Evolutionary conservation across 1,140 invertebrate species (phyloP).

Genomic region (Drosophila pseudoananassae): DNA sequence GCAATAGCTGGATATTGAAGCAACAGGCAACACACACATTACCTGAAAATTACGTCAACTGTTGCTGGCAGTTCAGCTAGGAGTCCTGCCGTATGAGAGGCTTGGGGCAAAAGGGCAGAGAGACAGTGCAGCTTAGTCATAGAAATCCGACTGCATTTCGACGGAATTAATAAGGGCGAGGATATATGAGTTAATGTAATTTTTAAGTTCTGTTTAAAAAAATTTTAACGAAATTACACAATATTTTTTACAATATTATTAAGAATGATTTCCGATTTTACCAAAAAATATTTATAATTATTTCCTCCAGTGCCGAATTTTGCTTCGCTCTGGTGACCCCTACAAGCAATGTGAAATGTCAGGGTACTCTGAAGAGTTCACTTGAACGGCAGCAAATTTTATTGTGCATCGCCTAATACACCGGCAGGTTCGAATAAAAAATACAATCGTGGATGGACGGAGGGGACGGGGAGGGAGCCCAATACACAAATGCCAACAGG

Average conservation of each 20-base stretch:
- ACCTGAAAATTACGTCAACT: constrained; percentile 79
- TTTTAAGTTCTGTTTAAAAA: too few species aligned
- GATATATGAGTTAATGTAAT: too few species aligned
- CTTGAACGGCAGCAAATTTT: constrained; percentile 51
- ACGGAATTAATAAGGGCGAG: constrained; percentile 31
- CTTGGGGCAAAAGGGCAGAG: neutral
- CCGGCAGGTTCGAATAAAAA: neutral
- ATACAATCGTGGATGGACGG: neutral
- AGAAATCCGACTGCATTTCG: neutral
- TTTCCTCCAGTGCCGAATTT: constrained; percentile 9
- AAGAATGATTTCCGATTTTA: too few species aligned
- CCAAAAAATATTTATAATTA: neutral
- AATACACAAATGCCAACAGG: constrained; percentile 65
- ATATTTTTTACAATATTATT: neutral
- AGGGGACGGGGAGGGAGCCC: neutral
- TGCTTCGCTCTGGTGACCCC: constrained; percentile 49
- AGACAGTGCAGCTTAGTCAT: neutral
- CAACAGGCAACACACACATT: constrained; percentile 65
- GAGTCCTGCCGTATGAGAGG: neutral
- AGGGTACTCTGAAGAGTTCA: constrained; percentile 74
- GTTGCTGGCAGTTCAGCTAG: constrained; percentile 18
- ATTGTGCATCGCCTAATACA: constrained; percentile 20
- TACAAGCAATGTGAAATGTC: constrained; percentile 63
- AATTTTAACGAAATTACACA: neutral
- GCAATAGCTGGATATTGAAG: constrained; percentile 31